These are phyloP conservation scores for Gnathonemus longibarbis DNA, from an alignment of 2,113 vertebrate species.

Conservation along the genomic window DNA sequence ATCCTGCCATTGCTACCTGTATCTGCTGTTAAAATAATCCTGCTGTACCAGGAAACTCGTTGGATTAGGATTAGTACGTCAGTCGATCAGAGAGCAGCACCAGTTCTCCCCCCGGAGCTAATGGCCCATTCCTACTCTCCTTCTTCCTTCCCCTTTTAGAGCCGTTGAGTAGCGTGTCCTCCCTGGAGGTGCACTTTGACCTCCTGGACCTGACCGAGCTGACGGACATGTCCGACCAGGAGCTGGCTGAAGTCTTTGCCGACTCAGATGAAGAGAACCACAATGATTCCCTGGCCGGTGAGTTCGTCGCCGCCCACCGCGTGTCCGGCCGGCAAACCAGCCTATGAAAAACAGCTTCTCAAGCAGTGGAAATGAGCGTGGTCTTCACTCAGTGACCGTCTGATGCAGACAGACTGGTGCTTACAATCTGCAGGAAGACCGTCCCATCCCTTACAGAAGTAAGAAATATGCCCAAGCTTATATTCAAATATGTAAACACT, in stretches of 20 bases:
- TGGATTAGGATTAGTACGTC: not conserved
- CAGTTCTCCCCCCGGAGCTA: not conserved
- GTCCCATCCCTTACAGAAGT: not conserved
- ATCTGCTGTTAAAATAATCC: not conserved
- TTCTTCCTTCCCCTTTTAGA: slow-evolving; percentile 53
- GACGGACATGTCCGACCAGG: slow-evolving; percentile 96
- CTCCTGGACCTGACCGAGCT: slow-evolving; percentile 91
- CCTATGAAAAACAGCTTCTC: not conserved
- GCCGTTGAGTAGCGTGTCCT: slow-evolving; percentile 93
- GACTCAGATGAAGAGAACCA: slow-evolving; percentile 91
- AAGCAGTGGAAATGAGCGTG: not conserved
- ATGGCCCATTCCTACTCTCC: not conserved
- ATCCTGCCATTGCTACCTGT: not conserved
- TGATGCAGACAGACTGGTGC: not conserved
- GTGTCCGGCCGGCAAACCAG: not conserved
- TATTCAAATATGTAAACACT: not conserved
- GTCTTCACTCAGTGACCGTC: not conserved
- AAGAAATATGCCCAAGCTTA: not conserved
- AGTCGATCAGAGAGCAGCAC: not conserved
- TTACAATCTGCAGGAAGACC: not conserved
- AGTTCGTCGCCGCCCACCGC: slow-evolving; percentile 22
- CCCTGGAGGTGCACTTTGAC: slow-evolving; percentile 96
- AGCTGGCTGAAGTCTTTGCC: slow-evolving; percentile 87
- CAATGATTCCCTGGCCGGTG: slow-evolving; percentile 73
- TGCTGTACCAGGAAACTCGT: not conserved